Conservation (phyloP, 1,140 invertebrate genomes). For the Trichonephila clavipes region DNA sequence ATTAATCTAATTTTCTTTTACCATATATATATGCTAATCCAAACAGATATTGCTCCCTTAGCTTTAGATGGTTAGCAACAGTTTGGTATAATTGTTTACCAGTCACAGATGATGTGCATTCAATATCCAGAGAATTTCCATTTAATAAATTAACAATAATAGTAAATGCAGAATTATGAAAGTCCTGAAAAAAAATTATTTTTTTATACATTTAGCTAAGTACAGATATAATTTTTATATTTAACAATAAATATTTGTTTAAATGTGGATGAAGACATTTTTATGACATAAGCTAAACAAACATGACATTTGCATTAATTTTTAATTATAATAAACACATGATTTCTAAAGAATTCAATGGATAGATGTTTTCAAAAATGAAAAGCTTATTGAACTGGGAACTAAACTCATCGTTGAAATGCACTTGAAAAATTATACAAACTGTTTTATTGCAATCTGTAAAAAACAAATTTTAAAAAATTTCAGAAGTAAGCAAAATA, state of each 20-base stretch:
- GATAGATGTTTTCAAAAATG: too few species aligned
- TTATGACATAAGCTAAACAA: neutral
- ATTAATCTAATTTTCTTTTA: neutral
- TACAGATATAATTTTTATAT: too few species aligned
- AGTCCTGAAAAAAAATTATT: neutral
- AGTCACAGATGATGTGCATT: slow-evolving; percentile 47
- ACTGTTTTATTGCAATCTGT: too few species aligned
- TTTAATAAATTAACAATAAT: slow-evolving; percentile 37
- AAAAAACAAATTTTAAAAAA: too few species aligned
- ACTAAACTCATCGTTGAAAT: too few species aligned
- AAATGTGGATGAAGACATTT: neutral
- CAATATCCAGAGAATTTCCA: slow-evolving; percentile 53
- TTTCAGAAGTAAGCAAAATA: too few species aligned
- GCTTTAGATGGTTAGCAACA: slow-evolving; percentile 47
- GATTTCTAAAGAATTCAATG: too few species aligned
- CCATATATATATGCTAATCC: slow-evolving; percentile 62
- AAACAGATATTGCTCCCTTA: slow-evolving; percentile 67
- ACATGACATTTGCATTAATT: too few species aligned
- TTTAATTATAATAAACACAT: too few species aligned
- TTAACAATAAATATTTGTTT: neutral
- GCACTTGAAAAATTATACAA: too few species aligned
- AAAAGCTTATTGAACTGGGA: too few species aligned
- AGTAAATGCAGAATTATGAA: slow-evolving; percentile 28
- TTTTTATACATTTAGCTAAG: too few species aligned
- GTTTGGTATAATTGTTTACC: slow-evolving; percentile 56